A percentile compares a stretch with the other conserved stretches of the same genome.
Conservation (phyloP, 2,113 vertebrate species). For the Platichthys flesus region DNA sequence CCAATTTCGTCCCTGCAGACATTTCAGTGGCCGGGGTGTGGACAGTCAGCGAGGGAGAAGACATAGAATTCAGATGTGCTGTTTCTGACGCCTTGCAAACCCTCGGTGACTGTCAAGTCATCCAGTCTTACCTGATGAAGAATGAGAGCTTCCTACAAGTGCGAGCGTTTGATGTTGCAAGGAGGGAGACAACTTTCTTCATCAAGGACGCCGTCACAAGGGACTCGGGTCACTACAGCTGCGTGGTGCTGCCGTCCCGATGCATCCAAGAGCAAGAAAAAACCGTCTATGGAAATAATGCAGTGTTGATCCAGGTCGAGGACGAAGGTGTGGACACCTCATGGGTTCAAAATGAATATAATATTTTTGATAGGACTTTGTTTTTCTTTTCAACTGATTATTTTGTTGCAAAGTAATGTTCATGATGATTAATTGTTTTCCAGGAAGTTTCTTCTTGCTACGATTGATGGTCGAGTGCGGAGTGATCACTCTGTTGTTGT, state of each 20-base stretch:
- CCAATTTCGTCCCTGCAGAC: constrained; percentile 50
- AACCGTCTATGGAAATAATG: constrained; percentile 28
- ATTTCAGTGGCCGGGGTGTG: constrained; percentile 16
- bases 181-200: constrained; percentile 41
- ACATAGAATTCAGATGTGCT: constrained; percentile 37
- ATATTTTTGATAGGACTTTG: neutral
- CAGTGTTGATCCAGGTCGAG: constrained; percentile 42
- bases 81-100: constrained; percentile 21
- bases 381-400: neutral
- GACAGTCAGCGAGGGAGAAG: constrained; percentile 14
- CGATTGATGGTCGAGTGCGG: neutral
- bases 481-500: neutral
- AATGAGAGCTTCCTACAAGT: constrained; percentile 24
- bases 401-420: neutral
- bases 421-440: neutral
- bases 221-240: constrained; percentile 64
- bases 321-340: constrained; percentile 6
- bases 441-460: neutral
- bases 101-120: constrained; percentile 4
- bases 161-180: neutral
- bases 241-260: constrained; percentile 36
- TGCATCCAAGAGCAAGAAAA: constrained; percentile 4
- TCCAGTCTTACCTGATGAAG: constrained; percentile 56
- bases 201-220: constrained; percentile 7
- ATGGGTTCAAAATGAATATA: too few species aligned